Percentiles rank a stretch among this genome's conserved stretches.
Evolutionary conservation across 2,113 vertebrate species (phyloP).

Genomic region (Drymodes brunneopygia): DNA sequence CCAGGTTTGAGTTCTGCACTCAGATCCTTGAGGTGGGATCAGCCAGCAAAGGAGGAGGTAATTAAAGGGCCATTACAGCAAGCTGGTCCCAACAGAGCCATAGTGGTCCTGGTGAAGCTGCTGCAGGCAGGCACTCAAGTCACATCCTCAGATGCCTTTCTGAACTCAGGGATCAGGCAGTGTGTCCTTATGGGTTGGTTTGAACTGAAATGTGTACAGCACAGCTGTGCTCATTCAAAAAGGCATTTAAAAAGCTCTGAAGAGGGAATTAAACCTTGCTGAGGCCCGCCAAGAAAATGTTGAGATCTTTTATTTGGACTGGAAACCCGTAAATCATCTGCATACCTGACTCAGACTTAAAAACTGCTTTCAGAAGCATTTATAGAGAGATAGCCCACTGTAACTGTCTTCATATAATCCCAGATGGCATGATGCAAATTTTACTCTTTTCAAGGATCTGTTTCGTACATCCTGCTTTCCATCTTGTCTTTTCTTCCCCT

Average conservation of each 20-base stretch:
- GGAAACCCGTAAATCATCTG: neutral
- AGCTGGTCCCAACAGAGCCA: neutral
- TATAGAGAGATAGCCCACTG: neutral
- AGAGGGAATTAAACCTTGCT: neutral
- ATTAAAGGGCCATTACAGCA: neutral
- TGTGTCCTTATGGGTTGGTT: accelerated
- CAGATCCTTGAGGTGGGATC: neutral
- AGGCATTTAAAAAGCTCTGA: neutral
- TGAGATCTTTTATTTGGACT: neutral
- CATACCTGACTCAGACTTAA: neutral
- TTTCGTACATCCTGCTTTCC: neutral
- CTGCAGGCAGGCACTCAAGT: neutral
- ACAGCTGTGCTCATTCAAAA: neutral
- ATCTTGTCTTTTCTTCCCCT: neutral
- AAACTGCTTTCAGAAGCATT: neutral
- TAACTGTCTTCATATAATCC: neutral
- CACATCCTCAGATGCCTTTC: neutral
- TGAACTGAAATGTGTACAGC: accelerated
- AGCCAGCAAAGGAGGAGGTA: neutral
- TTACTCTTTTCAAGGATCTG: neutral
- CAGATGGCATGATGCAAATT: neutral
- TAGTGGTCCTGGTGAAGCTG: neutral
- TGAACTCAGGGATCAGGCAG: accelerated
- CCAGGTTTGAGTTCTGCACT: neutral
- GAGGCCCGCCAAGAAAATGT: neutral